Percentiles rank a stretch among this genome's conserved stretches.
Conservation (phyloP, 2,888 invertebrate species). For the Luperina nickerlii region DNA sequence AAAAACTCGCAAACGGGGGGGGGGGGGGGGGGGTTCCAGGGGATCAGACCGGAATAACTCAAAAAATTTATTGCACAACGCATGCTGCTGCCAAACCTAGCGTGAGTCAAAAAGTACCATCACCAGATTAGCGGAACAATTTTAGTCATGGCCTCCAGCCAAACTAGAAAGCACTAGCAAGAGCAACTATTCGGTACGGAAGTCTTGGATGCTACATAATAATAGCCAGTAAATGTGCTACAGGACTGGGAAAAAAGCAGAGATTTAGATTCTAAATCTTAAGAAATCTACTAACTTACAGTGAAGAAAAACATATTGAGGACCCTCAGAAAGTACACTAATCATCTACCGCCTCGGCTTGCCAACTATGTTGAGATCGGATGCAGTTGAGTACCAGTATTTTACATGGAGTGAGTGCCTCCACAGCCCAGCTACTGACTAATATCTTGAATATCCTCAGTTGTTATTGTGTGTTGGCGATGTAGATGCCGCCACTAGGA, state of each 20-base stretch:
- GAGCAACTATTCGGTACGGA: not conserved
- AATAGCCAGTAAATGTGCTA: not conserved
- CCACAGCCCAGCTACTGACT: not conserved
- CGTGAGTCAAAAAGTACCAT: constrained; percentile 48
- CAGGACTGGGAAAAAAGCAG: not conserved
- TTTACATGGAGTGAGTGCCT: not conserved
- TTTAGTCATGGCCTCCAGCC: constrained; percentile 57
- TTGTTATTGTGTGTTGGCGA: not conserved
- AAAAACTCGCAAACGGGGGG: not conserved
- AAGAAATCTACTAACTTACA: not conserved
- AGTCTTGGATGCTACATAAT: constrained; percentile 3
- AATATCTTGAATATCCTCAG: not conserved
- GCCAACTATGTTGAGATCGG: not conserved
- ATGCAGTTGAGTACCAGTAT: not conserved
- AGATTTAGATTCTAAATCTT: not conserved
- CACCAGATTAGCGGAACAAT: constrained; percentile 54
- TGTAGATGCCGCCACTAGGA: not conserved
- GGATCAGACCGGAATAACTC: too few species aligned
- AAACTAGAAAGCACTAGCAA: constrained; percentile 33
- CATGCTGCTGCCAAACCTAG: constrained; percentile 42
- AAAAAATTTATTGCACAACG: constrained; percentile 40
- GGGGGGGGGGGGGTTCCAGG: too few species aligned
- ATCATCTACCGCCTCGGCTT: not conserved
- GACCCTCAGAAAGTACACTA: not conserved
- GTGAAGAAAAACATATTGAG: not conserved